These are phyloP conservation scores for Orgyia antiqua DNA, from an alignment of 2,888 invertebrate genomes.

Conservation along the genomic window DNA sequence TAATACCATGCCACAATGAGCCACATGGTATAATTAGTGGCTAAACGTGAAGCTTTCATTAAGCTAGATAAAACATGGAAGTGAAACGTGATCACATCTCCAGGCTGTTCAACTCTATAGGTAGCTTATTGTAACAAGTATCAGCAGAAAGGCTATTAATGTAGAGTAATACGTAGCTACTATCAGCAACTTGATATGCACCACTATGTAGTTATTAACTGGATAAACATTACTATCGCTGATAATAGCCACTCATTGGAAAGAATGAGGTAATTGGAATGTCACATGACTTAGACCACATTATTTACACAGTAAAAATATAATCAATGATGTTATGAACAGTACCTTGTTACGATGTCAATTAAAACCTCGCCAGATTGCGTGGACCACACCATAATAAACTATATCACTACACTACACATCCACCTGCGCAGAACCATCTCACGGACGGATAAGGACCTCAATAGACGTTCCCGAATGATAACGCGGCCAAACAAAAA, in stretches of 20 bases:
- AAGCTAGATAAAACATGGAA: no score
- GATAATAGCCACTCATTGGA: constrained; percentile 28
- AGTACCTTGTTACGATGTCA: constrained; percentile 70
- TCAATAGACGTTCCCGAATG: constrained; percentile 66
- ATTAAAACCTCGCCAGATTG: constrained; percentile 70
- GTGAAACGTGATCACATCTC: no score
- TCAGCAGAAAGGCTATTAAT: no score
- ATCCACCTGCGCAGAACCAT: constrained; percentile 66
- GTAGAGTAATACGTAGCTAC: no score
- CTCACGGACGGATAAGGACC: constrained; percentile 68
- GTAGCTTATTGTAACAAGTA: no score
- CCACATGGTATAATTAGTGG: no score
- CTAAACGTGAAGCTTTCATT: no score
- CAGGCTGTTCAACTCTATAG: no score
- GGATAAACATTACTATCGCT: constrained; percentile 23
- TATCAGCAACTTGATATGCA: no score
- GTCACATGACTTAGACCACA: constrained; percentile 35
- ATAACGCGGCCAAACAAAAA: constrained; percentile 76
- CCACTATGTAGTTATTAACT: constrained; percentile 19
- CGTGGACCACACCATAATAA: constrained; percentile 75
- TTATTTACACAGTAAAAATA: constrained; percentile 28
- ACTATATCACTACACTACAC: constrained; percentile 59
- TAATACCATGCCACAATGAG: no score
- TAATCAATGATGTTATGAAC: constrained; percentile 28
- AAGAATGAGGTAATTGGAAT: constrained; percentile 32